Conservation (phyloP, 2,888 invertebrate species). For the Teleiodes luculella region DNA sequence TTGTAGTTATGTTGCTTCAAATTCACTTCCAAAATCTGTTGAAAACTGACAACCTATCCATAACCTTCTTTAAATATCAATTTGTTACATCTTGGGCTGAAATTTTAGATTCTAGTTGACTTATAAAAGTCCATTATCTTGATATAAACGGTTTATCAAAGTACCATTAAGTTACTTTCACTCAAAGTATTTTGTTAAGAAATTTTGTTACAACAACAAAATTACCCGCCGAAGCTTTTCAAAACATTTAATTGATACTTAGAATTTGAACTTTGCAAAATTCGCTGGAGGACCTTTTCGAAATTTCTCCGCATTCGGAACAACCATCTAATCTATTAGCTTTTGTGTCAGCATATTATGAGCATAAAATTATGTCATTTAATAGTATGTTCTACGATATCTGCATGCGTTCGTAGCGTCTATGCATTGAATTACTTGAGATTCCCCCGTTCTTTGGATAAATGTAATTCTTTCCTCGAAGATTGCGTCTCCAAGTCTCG, state of each 20-base stretch:
- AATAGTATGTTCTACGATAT: slow-evolving; percentile 22
- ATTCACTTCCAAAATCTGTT: slow-evolving; percentile 42
- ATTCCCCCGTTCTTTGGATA: slow-evolving; percentile 68
- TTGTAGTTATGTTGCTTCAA: no score
- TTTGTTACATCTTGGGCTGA: slow-evolving; percentile 20
- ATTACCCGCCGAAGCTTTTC: slow-evolving; percentile 3
- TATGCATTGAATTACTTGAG: slow-evolving; percentile 70
- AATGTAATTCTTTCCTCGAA: slow-evolving; percentile 73
- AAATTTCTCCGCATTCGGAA: not conserved
- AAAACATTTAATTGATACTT: slow-evolving; percentile 3
- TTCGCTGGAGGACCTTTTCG: not conserved
- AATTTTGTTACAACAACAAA: slow-evolving; percentile 6
- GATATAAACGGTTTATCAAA: slow-evolving; percentile 15
- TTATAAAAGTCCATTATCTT: slow-evolving; percentile 14
- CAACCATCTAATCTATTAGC: not conserved
- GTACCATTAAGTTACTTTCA: slow-evolving; percentile 3
- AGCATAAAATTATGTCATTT: not conserved
- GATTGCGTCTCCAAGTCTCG: slow-evolving; percentile 68
- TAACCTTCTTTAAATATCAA: slow-evolving; percentile 33
- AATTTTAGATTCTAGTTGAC: slow-evolving; percentile 8
- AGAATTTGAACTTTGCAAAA: not conserved
- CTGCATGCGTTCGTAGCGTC: slow-evolving; percentile 49
- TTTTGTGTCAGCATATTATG: not conserved
- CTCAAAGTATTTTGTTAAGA: slow-evolving; percentile 5
- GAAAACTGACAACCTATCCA: slow-evolving; percentile 32